Evolutionary conservation across 2,113 vertebrate species (phyloP), one percentile per base, ranked within the genome.

Genomic region (Solenodon paradoxus): DNA sequence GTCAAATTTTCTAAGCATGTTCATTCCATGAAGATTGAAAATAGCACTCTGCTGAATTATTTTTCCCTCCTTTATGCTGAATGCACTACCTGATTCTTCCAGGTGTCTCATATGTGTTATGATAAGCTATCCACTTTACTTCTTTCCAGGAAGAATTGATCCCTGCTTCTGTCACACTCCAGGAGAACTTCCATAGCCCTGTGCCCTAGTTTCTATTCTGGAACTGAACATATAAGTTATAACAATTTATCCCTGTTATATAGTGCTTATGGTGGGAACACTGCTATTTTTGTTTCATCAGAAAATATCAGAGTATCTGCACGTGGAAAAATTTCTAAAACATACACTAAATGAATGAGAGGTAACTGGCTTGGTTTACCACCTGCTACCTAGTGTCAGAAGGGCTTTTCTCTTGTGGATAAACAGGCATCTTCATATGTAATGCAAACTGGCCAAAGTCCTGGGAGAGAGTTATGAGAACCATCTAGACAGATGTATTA

Each of bases 151-250:
- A 78, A 82, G 22, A 85, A 80, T 9, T 9, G 8, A 84, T 85
- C 7, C 20, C 11, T 78, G 4, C 26, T 30, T 93, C 47, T 89
- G 16, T 20, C 35, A 1, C 93, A 24, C 17, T 78, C 53, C 69
- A 45, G 9, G 35, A n/a, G 3, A 66, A 35, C 2, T 57, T 79
- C 16, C 15, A n/a, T 45, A 49, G 42, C 5, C 5, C 35, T 92
- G 94, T 89, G 11, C 51, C 81, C 77, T 86, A 59, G 72, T 72
- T 80, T 95, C 66, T 79, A 32, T 57, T 91, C 83, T 59, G 69
- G 15, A 30, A 74, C 38, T 89, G 32, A 64, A 66, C 9, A 7
- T 28, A 13, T 66, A 78, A 63, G 4, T 38, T 86, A 7, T 38
- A 82, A 85, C 72, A 20, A 95, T 66, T 96, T 45, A 13, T 79